A percentile compares a stretch with the other conserved stretches of the same genome.
These are phyloP conservation scores for Microctonus hyperodae DNA, from an alignment of 2,888 invertebrate species.

Conservation along the genomic window DNA sequence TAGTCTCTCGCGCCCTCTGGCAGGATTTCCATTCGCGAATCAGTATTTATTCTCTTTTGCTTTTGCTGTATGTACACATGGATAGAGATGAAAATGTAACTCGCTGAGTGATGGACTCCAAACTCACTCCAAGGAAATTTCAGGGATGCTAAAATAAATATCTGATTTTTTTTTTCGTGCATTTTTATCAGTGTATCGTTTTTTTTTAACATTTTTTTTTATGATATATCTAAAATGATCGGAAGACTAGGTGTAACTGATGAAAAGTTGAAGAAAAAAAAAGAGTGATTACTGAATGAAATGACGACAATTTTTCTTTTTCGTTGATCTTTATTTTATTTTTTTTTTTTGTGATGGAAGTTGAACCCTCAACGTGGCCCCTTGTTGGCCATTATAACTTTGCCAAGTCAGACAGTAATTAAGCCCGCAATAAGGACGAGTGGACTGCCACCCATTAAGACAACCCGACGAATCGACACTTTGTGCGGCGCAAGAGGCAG, in stretches of 20 bases:
- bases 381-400: slow-evolving; percentile 62
- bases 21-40: slow-evolving; percentile 32
- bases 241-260: no score
- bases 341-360: slow-evolving; percentile 24
- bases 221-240: neutral
- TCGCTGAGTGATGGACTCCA: slow-evolving; percentile 16
- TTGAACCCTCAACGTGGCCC: slow-evolving; percentile 43
- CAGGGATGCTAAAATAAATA: neutral
- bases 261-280: neutral
- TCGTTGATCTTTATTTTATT: slow-evolving; percentile 4
- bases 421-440: slow-evolving; percentile 62
- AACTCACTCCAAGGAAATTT: neutral
- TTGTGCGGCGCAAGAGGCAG: slow-evolving; percentile 48
- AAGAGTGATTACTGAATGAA: neutral
- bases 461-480: slow-evolving; percentile 60
- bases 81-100: slow-evolving; percentile 19
- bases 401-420: slow-evolving; percentile 62
- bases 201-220: neutral
- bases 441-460: slow-evolving; percentile 60
- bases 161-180: neutral
- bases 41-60: slow-evolving; percentile 23
- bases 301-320: neutral
- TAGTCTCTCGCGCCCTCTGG: slow-evolving; percentile 26
- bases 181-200: neutral
- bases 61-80: slow-evolving; percentile 14